Evolutionary conservation across 2,113 vertebrate genomes (phyloP), one percentile per base, ranked within the genome.

Genomic region (Narcine bancroftii): DNA sequence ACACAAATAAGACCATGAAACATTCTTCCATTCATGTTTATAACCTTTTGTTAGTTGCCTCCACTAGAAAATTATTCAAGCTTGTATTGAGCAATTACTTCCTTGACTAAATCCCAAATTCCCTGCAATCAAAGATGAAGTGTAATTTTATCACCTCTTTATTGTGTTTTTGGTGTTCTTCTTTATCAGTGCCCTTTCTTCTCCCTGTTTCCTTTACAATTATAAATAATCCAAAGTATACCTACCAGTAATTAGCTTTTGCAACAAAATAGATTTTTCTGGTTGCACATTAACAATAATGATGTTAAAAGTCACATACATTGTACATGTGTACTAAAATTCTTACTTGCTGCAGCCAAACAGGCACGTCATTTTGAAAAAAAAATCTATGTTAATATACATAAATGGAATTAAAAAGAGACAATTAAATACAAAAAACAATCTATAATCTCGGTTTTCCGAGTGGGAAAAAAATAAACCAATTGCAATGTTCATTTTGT

Each of bases 1-100:
- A 87, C 56, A 83, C 60, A 87, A 91, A 91, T 69, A 91, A 69
- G 71, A 91, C 89, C 65, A 42, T 91, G 63, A 91, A 89, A 91
- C 42, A 91, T 91, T 71, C 63, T 10, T 71, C 63, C 66, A 42
- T 91, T 47, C 89, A 91, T 13, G 71, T 69, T 33, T 66, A 17
- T 69, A 42, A 3, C 65, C 66, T 91, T 9, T 69, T 69, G 45
- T 87, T 24, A 29, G 65, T 69, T 11, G 39, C 63, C 9, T 69
- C 63, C 13, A 17, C 36, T 5, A 26, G 63, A 21, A 71, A 91
- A 69, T 36, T 36, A 56, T 69, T 91, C 65, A 69, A 47, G 66
- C 15, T 3, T 29, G 19, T 91, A 69, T 45, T 91, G 39, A 29
- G 15, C 65, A 91, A 69, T 91, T 29, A 71, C 42, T 71, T 91